These are phyloP conservation scores for Melospiza melodia DNA, from an alignment of 2,113 vertebrate species.

Conservation along the genomic window DNA sequence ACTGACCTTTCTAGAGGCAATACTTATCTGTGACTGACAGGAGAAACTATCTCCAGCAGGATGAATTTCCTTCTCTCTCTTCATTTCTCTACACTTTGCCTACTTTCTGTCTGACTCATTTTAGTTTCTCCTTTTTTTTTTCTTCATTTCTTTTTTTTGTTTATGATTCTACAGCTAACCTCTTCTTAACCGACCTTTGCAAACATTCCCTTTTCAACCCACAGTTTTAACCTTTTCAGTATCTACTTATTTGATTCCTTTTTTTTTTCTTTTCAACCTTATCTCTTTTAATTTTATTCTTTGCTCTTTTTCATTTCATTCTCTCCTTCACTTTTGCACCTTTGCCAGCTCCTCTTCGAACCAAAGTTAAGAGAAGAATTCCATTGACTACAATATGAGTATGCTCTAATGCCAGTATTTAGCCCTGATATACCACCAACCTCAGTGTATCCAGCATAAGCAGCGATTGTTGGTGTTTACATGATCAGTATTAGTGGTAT, in stretches of 20 bases:
- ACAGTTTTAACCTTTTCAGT: background rate
- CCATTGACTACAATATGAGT: background rate
- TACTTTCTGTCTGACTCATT: conserved; percentile 15
- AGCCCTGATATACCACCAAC: background rate
- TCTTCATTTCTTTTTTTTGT: background rate
- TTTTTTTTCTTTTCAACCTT: background rate
- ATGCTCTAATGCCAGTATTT: background rate
- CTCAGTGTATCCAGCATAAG: background rate
- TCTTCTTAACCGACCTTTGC: background rate
- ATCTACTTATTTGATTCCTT: background rate
- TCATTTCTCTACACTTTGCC: conserved; percentile 43
- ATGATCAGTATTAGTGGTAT: background rate
- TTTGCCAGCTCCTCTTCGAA: background rate
- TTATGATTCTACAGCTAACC: background rate
- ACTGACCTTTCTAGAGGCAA: conserved; percentile 71
- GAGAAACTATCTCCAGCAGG: conserved; percentile 56
- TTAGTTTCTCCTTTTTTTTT: background rate
- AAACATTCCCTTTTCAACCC: background rate
- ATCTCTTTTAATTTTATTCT: background rate
- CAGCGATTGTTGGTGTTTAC: background rate
- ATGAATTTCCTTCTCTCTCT: conserved; percentile 54
- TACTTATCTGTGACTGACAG: conserved; percentile 63
- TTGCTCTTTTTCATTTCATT: background rate
- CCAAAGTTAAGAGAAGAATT: background rate
- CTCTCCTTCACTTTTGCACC: background rate